phyloP scores from a whole-genome alignment of 2,888 invertebrate species.

The Tricholauxania praeusta region DNA sequence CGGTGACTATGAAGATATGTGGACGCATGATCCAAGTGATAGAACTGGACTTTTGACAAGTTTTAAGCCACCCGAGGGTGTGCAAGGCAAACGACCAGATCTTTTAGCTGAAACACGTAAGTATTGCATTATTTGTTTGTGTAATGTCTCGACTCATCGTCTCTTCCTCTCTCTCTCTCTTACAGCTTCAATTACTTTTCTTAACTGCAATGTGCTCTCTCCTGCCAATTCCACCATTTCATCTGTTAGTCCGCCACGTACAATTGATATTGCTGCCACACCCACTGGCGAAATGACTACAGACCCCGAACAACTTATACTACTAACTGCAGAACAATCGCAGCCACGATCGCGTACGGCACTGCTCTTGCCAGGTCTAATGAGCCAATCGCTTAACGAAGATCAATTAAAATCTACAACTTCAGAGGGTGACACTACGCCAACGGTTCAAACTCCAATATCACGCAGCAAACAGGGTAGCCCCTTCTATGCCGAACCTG shows the following conservation, averaged over 20 bases:
- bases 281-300: constrained; percentile 43
- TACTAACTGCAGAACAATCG: constrained; percentile 54
- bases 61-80: constrained; percentile 62
- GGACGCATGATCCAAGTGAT: constrained; percentile 77
- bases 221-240: constrained; percentile 62
- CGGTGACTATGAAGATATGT: constrained; percentile 95
- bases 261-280: constrained; percentile 44
- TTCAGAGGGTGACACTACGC: constrained; percentile 61
- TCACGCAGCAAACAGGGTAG: constrained; percentile 78
- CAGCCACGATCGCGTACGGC: constrained; percentile 62
- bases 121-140: constrained; percentile 42
- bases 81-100: constrained; percentile 70
- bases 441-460: constrained; percentile 60
- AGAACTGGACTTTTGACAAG: constrained; percentile 70
- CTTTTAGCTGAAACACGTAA: constrained; percentile 73
- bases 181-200: constrained; percentile 72
- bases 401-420: constrained; percentile 50
- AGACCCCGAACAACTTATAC: constrained; percentile 58
- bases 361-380: constrained; percentile 57
- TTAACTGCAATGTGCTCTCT: constrained; percentile 70
- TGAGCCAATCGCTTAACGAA: constrained; percentile 58
- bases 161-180: background rate
- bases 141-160: background rate
- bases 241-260: constrained; percentile 51
- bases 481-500: constrained; percentile 91